A percentile compares a stretch with the other conserved stretches of the same genome.
phyloP scores from a whole-genome alignment of 1,140 invertebrate species.

The Adelges cooleyi region DNA sequence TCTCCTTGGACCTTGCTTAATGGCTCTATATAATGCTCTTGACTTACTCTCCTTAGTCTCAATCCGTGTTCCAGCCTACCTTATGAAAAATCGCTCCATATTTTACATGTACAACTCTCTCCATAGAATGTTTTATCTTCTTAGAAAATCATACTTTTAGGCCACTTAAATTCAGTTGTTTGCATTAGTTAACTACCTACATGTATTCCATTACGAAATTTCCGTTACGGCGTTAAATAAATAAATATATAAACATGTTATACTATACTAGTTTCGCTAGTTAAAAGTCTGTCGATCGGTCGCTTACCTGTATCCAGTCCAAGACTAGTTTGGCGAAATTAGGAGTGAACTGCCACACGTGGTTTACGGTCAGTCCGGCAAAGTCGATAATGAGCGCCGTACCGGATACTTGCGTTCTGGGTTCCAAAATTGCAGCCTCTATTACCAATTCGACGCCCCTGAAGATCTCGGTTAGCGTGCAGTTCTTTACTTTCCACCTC shows the following conservation, averaged over 20 bases:
- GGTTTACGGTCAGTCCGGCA: constrained; percentile 50
- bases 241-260: neutral
- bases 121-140: no score
- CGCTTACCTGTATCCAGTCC: constrained; percentile 52
- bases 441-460: constrained; percentile 46
- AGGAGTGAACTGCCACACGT: constrained; percentile 59
- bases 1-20: no score
- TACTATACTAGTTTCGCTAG: neutral
- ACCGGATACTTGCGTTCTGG: constrained; percentile 48
- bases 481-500: constrained; percentile 53
- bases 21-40: no score
- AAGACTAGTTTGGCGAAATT: constrained; percentile 49
- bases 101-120: no score
- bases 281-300: neutral
- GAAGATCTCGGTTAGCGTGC: constrained; percentile 46
- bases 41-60: no score
- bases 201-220: neutral
- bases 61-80: no score
- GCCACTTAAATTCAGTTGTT: no score
- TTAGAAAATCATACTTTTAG: no score
- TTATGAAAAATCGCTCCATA: no score
- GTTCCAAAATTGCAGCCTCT: constrained; percentile 48
- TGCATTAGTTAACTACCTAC: neutral
- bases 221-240: neutral
- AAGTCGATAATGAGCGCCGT: constrained; percentile 55